Percentiles rank a stretch among this genome's conserved stretches.
Conservation (phyloP, 30 jellyfish, hydroid and myxozoan species). For the Sanderia malayensis region DNA sequence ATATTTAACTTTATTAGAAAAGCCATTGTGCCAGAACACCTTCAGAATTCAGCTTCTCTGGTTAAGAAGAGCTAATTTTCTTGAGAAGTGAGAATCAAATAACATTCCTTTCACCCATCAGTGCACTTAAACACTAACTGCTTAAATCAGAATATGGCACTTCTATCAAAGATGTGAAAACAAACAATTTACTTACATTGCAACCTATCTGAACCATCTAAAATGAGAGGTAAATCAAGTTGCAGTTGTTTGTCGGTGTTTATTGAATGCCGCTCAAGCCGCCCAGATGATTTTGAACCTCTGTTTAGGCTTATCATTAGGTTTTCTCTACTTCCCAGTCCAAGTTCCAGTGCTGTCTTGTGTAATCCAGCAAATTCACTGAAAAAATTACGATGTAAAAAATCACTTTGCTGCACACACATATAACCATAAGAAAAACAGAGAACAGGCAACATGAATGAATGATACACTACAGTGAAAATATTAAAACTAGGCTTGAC, state of each 20-base stretch:
- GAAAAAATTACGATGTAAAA: not conserved
- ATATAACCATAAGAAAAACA: not conserved
- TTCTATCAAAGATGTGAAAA: not conserved
- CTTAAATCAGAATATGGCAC: not conserved
- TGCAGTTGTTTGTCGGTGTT: conserved; percentile 6
- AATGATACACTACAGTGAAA: conserved; percentile 1
- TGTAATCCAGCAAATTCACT: conserved; percentile 2
- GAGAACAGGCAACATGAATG: conserved; percentile 4
- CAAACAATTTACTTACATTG: conserved; percentile 5
- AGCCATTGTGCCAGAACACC: conserved; percentile 9
- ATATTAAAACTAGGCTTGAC: conserved; percentile 1
- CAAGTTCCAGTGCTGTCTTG: conserved; percentile 5
- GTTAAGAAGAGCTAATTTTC: conserved; percentile 1
- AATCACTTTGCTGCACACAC: not conserved
- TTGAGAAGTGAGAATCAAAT: conserved; percentile 1
- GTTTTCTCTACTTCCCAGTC: conserved; percentile 4
- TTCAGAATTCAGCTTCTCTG: conserved; percentile 3
- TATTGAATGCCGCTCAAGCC: conserved; percentile 14
- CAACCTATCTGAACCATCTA: conserved; percentile 11
- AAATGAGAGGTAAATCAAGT: conserved; percentile 11
- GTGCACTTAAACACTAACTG: not conserved
- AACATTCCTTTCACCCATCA: conserved; percentile 11
- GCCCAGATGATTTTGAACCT: conserved; percentile 4
- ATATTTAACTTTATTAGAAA: conserved; percentile 1
- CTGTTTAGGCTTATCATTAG: conserved; percentile 2